Evolutionary conservation across 2,113 vertebrate species (phyloP), one percentile per base, ranked within the genome.

Genomic region (Coregonus clupeaformis): DNA sequence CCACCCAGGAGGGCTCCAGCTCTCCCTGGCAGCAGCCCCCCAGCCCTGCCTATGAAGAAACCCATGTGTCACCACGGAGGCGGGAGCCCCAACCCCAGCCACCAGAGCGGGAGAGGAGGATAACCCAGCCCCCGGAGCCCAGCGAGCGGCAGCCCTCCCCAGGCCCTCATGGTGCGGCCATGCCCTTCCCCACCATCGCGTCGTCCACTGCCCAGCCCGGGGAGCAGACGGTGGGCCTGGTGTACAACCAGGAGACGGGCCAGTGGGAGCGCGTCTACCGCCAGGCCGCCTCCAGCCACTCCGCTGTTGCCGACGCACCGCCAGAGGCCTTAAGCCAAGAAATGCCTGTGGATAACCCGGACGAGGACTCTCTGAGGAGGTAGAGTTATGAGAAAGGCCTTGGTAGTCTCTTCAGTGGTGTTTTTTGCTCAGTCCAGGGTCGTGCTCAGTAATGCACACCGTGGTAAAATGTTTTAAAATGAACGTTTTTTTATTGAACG

Each of bases 311-410:
- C 22, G 95, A 95, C 93, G 91, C 95, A 89, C 90, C 95, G 87
- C 94, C 97, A 89, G 97, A 99, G 91, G 95, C 96, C 96, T 97
- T 99, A 96, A 96, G 94, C 94, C 96, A 97, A 90, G 98, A 99
- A 91, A 95, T 98, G 94, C 95, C 96, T 90, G 97, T 97, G 84
- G 97, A 99, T 85, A 96, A 94, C 79, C 94, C 98, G 1, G 98
- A 98, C 62, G 98, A 99, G 89, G 97, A 99, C 92, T 97, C 96
- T 2, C 95, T 99, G 68, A 94, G 98, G 89, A 97, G 98, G 98
- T 99, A 94, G 84, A 92, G 22, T 24, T 7, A 36, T 13, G 7
- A 0, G 25, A 5, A 12, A 14, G 18, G 12, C 22, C 4, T 64
- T 60, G 57, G 57, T n/a, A 60, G 18, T 59, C 3, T 59, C 25